Base-by-base conservation (phyloP, 1,140 invertebrate species). In the Gryllus bimaculatus region DNA sequence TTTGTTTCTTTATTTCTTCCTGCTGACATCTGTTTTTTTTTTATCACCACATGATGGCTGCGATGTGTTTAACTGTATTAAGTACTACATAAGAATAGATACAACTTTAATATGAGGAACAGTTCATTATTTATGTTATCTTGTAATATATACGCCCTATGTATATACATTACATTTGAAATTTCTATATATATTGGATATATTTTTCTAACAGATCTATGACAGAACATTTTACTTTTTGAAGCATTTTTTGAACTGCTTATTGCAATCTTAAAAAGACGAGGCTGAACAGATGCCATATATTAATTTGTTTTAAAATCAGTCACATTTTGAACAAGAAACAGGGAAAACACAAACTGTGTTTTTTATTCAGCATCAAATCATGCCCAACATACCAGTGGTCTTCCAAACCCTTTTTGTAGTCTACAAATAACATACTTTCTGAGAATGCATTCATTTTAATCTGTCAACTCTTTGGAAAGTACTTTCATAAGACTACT, bases 211-310 rank as follows among this genome's bases (percentile, higher is more conserved):
- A 77, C 12, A 48, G 15, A 77, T 77, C 54, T 54, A 77, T 77
- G 47, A 49, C 76, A 48, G 76, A 12, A 47, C 12, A 20, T 77
- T 3, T 15, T 76, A 8, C 0, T 76, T 77, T 48, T 77, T n/a
- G 48, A 77, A 77, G 76, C 76, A 77, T 77, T 76, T 47, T 26
- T n/a, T 77, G 2, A 77, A 48, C 47, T 77, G 76, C 48, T 75
- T 77, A 77, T 77, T 77, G 76, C 76, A 77, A 77, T 77, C 48
- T 77, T 77, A 48, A 77, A 77, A 39, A 12, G 21, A 77, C 48
- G n/a, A 77, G 18, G 76, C 54, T 66, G 54, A 66, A 66, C 54
- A 66, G 54, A 66, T 66, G 54, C 54, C 54, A 66, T 66, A 66
- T 18, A 66, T 18, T 13, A 66, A 66, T 66, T 66, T 66, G 10